phyloP scores from a whole-genome alignment of 2,113 vertebrate genomes.

The Antidorcas marsupialis region DNA sequence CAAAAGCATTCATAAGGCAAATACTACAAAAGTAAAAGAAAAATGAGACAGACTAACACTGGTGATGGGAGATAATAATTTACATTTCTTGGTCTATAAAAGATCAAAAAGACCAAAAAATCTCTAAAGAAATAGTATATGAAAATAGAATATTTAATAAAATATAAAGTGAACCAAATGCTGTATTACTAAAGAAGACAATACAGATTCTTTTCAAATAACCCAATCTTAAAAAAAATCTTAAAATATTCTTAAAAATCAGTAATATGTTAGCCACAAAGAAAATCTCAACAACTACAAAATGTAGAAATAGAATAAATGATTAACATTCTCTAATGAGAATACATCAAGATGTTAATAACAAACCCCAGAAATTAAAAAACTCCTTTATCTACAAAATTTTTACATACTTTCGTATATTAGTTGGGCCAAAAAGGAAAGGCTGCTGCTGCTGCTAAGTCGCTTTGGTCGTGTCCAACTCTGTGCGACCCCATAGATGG shows the following conservation, averaged over 20 bases:
- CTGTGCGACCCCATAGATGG: accelerated
- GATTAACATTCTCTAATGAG: not conserved
- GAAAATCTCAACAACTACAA: not conserved
- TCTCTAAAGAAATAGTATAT: not conserved
- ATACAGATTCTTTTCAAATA: not conserved
- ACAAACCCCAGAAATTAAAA: not conserved
- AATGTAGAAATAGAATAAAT: not conserved
- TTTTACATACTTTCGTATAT: not conserved
- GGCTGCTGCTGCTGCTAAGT: too few species aligned
- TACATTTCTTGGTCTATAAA: not conserved
- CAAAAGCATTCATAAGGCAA: not conserved
- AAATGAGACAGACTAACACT: not conserved
- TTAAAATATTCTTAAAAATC: not conserved
- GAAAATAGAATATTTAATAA: not conserved
- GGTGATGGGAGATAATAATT: not conserved
- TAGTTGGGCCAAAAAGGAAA: not conserved
- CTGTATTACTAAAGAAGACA: not conserved
- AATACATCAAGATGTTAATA: not conserved
- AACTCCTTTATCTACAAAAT: not conserved
- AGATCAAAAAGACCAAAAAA: not conserved
- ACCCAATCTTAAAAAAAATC: not conserved
- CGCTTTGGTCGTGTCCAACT: accelerated
- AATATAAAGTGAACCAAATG: not conserved
- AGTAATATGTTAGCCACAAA: not conserved
- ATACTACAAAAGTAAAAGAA: not conserved